These are phyloP conservation scores for Ptiloglossa arizonensis DNA, from an alignment of 1,140 invertebrate genomes.

Conservation along the genomic window DNA sequence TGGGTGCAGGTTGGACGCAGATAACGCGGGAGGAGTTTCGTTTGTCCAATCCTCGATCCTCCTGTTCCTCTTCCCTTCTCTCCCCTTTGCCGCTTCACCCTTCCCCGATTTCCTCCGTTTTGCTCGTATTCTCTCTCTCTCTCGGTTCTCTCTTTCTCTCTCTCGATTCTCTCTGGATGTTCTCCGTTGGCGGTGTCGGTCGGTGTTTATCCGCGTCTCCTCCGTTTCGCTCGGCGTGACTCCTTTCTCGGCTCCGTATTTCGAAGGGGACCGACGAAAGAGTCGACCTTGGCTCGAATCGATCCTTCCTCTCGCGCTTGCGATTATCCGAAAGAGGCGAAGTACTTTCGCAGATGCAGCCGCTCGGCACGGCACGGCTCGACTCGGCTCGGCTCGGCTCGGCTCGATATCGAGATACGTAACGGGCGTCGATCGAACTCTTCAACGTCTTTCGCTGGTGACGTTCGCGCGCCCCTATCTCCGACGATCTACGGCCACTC, in stretches of 20 bases:
- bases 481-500: not conserved
- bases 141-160: slow-evolving; percentile 5
- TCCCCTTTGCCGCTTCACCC: slow-evolving; percentile 2
- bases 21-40: slow-evolving; percentile 79
- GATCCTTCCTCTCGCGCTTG: not conserved
- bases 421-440: not conserved
- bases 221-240: not conserved
- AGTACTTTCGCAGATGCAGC: not conserved
- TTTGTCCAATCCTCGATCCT: slow-evolving; percentile 80
- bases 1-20: slow-evolving; percentile 77
- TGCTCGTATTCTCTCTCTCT: slow-evolving; percentile 16
- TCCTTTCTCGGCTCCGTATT: not conserved
- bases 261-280: not conserved
- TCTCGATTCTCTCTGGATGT: not conserved
- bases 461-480: slow-evolving; percentile 12
- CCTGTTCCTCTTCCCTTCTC: slow-evolving; percentile 64
- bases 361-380: too few species aligned
- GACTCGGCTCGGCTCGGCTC: too few species aligned
- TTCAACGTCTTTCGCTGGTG: not conserved
- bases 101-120: slow-evolving; percentile 8
- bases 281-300: not conserved
- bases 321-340: not conserved
- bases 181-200: slow-evolving; percentile 19
- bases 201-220: too few species aligned
- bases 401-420: not conserved